Evolutionary conservation across 1,140 invertebrate genomes (phyloP).

Genomic region (Pseudomyrmex concolor): DNA sequence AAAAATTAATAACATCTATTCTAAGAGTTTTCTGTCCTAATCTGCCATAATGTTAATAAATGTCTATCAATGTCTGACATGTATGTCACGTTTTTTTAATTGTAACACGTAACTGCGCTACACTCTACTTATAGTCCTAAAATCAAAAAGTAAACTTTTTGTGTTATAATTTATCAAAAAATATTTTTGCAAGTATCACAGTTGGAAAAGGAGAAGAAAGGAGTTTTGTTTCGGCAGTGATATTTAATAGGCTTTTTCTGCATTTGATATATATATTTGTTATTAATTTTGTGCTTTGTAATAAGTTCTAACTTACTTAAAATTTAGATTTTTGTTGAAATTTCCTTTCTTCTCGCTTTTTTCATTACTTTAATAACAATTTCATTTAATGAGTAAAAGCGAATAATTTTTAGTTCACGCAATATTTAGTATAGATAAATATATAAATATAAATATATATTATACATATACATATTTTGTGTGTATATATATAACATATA

Average conservation of each 20-base stretch:
- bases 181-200: conserved; percentile 5
- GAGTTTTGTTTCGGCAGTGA: conserved; percentile 43
- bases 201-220: conserved; percentile 23
- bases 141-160: background rate
- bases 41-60: too few relatives aligned
- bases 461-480: background rate
- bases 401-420: background rate
- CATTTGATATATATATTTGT: conserved; percentile 12
- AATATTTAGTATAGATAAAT: background rate
- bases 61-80: too few relatives aligned
- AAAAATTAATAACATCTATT: conserved; percentile 5
- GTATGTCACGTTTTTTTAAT: background rate
- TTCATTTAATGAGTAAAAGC: background rate
- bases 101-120: conserved; percentile 10
- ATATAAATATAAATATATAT: conserved; percentile 2
- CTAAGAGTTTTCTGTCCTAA: background rate
- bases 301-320: background rate
- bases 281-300: conserved; percentile 1
- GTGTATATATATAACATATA: too few relatives aligned
- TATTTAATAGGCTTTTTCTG: conserved; percentile 38
- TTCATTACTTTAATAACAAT: conserved; percentile 12
- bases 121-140: background rate
- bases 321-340: background rate
- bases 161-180: background rate
- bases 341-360: background rate